A percentile compares a stretch with the other conserved stretches of the same genome.
These are phyloP conservation scores for Sycobia sp. DNA, from an alignment of 1,140 invertebrate species.

Conservation along the genomic window DNA sequence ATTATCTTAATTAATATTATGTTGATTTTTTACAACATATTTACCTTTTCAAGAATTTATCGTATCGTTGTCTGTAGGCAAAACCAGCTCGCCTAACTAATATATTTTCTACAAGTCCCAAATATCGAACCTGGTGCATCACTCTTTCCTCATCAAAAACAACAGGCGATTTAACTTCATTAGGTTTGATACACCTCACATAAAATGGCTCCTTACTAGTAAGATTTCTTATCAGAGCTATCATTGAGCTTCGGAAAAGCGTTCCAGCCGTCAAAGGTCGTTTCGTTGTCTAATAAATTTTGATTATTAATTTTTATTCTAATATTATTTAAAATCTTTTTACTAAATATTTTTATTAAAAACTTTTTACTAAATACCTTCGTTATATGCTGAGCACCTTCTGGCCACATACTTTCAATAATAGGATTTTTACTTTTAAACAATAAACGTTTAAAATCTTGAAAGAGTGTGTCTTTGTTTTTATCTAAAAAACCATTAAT, in stretches of 20 bases:
- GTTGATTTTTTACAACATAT: no score
- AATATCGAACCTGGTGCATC: conserved; percentile 87
- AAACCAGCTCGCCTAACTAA: conserved; percentile 92
- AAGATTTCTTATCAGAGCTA: conserved; percentile 85
- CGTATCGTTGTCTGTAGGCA: conserved; percentile 88
- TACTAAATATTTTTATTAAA: conserved; percentile 20
- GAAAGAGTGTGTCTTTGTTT: conserved; percentile 93
- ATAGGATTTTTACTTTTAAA: conserved; percentile 79
- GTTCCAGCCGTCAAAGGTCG: conserved; percentile 90
- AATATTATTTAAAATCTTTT: neutral
- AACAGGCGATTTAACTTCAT: conserved; percentile 86
- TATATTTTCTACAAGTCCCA: conserved; percentile 92
- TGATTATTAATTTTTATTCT: neutral
- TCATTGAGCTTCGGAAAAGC: conserved; percentile 94
- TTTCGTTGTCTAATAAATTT: conserved; percentile 82
- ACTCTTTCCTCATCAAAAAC: conserved; percentile 81
- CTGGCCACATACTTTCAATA: conserved; percentile 91
- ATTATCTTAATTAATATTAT: no score
- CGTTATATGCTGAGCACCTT: conserved; percentile 88
- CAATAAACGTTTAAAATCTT: conserved; percentile 92
- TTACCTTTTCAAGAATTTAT: conserved; percentile 83
- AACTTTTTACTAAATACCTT: no score
- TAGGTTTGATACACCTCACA: conserved; percentile 95
- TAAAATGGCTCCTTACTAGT: conserved; percentile 94
- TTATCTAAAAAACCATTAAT: conserved; percentile 93